These are phyloP conservation scores for Ganaspis sp. DNA, from an alignment of 1,140 invertebrate genomes.

Conservation along the genomic window DNA sequence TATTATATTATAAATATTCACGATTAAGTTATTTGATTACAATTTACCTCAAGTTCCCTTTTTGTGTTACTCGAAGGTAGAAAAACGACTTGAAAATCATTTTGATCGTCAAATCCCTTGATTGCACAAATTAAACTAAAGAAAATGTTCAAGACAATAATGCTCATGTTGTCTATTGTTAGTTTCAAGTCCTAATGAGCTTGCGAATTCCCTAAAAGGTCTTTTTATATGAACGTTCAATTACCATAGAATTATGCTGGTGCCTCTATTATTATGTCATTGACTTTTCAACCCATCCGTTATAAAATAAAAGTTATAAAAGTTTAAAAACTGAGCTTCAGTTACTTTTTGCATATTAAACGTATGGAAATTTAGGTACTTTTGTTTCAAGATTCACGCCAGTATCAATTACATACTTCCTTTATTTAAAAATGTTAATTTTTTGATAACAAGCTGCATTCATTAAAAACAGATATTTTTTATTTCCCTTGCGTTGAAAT, in stretches of 20 bases:
- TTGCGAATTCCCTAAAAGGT: slow-evolving; percentile 38
- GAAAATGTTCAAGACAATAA: slow-evolving; percentile 34
- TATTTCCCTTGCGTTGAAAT: too few relatives aligned
- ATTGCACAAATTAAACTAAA: slow-evolving; percentile 37
- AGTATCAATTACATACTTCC: too few relatives aligned
- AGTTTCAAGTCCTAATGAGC: slow-evolving; percentile 53
- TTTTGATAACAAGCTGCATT: too few relatives aligned
- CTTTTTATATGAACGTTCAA: slow-evolving; percentile 55
- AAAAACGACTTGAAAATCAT: slow-evolving; percentile 53
- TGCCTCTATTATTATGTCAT: slow-evolving; percentile 60
- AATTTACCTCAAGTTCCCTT: slow-evolving; percentile 45
- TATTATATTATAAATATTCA: too few relatives aligned
- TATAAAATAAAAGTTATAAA: not conserved
- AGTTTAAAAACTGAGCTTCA: not conserved
- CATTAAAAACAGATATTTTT: too few relatives aligned
- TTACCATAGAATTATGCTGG: slow-evolving; percentile 58
- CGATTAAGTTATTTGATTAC: not conserved
- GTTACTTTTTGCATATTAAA: not conserved
- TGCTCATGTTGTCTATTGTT: slow-evolving; percentile 50
- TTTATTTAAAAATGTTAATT: too few relatives aligned
- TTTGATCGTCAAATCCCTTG: not conserved
- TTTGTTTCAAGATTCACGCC: too few relatives aligned
- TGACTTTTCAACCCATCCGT: slow-evolving; percentile 41
- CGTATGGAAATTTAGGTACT: not conserved
- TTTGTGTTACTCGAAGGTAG: slow-evolving; percentile 53